Percentiles rank a stretch among this genome's conserved stretches.
These are phyloP conservation scores for Caranx ignobilis DNA, from an alignment of 2,113 vertebrate species.

Conservation along the genomic window DNA sequence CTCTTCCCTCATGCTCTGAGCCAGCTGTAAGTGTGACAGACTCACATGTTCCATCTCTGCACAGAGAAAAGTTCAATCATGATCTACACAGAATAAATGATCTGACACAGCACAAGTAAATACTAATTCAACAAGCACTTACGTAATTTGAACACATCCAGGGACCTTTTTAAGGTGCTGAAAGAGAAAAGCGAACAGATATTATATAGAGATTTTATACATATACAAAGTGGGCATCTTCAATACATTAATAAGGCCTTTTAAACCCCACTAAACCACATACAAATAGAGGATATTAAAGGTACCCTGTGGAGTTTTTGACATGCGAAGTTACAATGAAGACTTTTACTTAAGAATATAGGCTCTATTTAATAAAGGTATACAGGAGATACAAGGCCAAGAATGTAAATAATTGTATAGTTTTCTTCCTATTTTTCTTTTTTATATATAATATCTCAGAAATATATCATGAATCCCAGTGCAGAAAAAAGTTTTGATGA, in stretches of 20 bases:
- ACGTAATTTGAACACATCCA: constrained; percentile 95
- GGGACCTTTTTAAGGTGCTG: constrained; percentile 92
- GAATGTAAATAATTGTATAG: too few species aligned
- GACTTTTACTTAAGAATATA: too few species aligned
- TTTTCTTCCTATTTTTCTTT: too few species aligned
- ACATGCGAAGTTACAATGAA: too few species aligned
- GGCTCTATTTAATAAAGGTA: too few species aligned
- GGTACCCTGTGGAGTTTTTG: neutral
- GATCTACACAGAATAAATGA: neutral
- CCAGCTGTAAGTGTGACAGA: constrained; percentile 91
- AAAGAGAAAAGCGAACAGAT: constrained; percentile 55
- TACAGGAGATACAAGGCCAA: too few species aligned
- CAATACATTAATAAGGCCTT: too few species aligned
- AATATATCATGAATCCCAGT: too few species aligned
- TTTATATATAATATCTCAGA: too few species aligned
- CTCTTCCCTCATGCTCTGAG: constrained; percentile 91
- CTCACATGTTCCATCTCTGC: constrained; percentile 90
- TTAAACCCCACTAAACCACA: neutral
- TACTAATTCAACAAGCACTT: constrained; percentile 74
- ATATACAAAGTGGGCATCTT: neutral
- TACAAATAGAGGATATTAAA: neutral
- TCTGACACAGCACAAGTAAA: neutral
- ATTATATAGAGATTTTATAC: neutral
- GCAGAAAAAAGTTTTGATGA: too few species aligned
- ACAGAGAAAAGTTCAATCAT: neutral